Percentiles rank a stretch among this genome's conserved stretches.
Evolutionary conservation across 2,797 vertebrate species (phyloP).

Genomic region (Echiichthys vipera): DNA sequence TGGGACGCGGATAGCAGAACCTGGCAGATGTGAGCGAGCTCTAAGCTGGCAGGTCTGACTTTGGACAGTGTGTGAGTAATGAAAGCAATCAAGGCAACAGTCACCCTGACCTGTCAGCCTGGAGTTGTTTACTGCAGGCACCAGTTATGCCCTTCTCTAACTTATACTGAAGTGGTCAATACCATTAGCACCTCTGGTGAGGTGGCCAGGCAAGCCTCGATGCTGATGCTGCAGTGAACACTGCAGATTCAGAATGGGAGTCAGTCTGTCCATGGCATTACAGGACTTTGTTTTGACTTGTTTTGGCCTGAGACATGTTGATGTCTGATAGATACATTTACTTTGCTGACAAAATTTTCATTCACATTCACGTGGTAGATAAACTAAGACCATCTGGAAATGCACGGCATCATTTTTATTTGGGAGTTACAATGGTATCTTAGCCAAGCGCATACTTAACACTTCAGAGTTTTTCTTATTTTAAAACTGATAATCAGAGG

Average conservation of each 20-base stretch:
- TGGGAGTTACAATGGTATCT: too few relatives aligned
- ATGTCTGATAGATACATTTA: too few relatives aligned
- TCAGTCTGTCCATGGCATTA: background rate
- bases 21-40: constrained; percentile 38
- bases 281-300: background rate
- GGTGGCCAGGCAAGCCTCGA: constrained; percentile 15
- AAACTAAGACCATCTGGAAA: too few relatives aligned
- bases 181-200: constrained; percentile 62
- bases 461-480: too few relatives aligned
- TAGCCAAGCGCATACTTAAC: too few relatives aligned
- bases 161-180: constrained; percentile 71
- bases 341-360: too few relatives aligned
- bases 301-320: background rate
- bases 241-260: constrained; percentile 7
- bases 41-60: constrained; percentile 44
- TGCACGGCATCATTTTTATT: too few relatives aligned
- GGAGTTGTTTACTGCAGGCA: constrained; percentile 73
- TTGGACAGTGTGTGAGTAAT: constrained; percentile 70
- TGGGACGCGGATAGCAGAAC: constrained; percentile 11
- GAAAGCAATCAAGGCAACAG: constrained; percentile 66
- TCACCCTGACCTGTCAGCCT: constrained; percentile 68
- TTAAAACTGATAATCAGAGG: too few relatives aligned
- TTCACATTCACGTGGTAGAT: too few relatives aligned
- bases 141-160: constrained; percentile 66
- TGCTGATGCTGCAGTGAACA: background rate